Evolutionary conservation across 2,797 vertebrate species (phyloP), one percentile per base, ranked within the genome.

Genomic region (Sphenopsis melanotis): DNA sequence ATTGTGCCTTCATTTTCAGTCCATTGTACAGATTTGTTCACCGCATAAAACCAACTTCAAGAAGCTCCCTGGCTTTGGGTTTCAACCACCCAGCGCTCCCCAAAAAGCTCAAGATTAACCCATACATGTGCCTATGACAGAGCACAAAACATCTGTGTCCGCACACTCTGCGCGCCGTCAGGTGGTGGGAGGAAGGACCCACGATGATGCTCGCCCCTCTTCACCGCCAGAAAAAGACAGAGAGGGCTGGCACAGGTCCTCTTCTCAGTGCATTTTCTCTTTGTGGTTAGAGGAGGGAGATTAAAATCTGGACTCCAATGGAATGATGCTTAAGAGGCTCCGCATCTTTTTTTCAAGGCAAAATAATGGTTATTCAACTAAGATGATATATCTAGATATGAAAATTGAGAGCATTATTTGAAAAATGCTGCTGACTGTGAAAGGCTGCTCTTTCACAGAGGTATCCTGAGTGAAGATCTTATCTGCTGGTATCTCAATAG

Each of bases 351-450:
- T 90, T 97, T 92, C 70, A 96, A 97, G 92, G 89, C 83, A 96
- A 98, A 97, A 95, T 97, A 94, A 96, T 96, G 86, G 94, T 97
- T 98, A 97, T 97, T 97, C 96, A 96, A 94, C 89, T 94, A 86
- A 96, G 93, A 90, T 96, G 97, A 95, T 96, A 97, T 46, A 96
- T 87, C 39, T 80, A 95, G 96, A 97, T 97, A 96, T 72, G 96
- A 97, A 98, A 97, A 97, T 96, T 82, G 91, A 97, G 91, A 95
- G 90, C 90, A 94, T 95, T 96, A 97, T 96, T 97, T 86, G 90
- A 57, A 96, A 97, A 97, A 97, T 26, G 87, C 93, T 95, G 83
- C 66, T 23, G 59, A 91, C 96, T 96, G 79, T 91, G 94, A 96
- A 97, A 97, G 92, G 87, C 85, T 95, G 89, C 93, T 97, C 84